Percentiles rank a stretch among this genome's conserved stretches.
Conservation (phyloP, 2,888 invertebrate species). For the Carpatolechia fugitivella region DNA sequence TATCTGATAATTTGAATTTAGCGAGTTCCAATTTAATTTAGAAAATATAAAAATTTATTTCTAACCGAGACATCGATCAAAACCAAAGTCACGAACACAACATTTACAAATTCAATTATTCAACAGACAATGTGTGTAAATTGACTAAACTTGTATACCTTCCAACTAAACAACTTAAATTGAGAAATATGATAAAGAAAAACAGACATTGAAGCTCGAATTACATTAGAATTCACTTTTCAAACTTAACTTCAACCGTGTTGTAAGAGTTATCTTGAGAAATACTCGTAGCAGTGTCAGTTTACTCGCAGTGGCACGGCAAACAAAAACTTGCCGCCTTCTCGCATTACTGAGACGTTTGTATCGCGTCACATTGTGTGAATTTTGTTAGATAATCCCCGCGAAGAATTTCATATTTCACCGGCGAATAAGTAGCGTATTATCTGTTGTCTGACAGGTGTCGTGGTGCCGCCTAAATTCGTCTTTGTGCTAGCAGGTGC, state of each 20-base stretch:
- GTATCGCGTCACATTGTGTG: slow-evolving; percentile 32
- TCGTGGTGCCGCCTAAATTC: slow-evolving; percentile 67
- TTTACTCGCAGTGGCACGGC: not conserved
- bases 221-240: not conserved
- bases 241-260: not conserved
- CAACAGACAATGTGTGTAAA: too few relatives aligned
- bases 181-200: not conserved
- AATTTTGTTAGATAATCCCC: slow-evolving; percentile 49
- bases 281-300: slow-evolving; percentile 1
- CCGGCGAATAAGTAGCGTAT: slow-evolving; percentile 68
- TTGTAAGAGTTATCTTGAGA: not conserved
- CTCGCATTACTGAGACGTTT: slow-evolving; percentile 24
- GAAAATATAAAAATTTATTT: too few relatives aligned
- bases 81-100: too few relatives aligned
- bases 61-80: too few relatives aligned
- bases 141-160: too few relatives aligned
- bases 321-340: slow-evolving; percentile 21
- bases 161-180: too few relatives aligned
- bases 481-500: slow-evolving; percentile 65
- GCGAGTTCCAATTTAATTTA: too few relatives aligned
- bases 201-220: not conserved
- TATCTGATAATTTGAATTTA: too few relatives aligned
- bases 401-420: slow-evolving; percentile 71
- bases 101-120: too few relatives aligned
- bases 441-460: slow-evolving; percentile 71